A percentile compares a stretch with the other conserved stretches of the same genome.
phyloP scores from a whole-genome alignment of 2,797 vertebrate genomes.

The Sebastes steindachneri region DNA sequence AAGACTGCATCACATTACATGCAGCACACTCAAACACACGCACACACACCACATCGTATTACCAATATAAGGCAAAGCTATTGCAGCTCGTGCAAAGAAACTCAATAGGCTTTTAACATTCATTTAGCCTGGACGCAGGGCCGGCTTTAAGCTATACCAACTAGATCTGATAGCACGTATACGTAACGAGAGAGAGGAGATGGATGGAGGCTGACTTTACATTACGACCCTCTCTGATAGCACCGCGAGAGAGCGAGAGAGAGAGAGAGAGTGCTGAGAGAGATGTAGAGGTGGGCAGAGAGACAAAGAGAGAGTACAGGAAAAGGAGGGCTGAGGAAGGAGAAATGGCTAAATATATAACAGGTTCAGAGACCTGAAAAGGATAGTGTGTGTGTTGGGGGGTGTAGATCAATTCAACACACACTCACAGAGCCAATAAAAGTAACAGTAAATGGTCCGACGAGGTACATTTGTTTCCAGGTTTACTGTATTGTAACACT shows the following conservation, averaged over 20 bases:
- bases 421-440: slow-evolving; percentile 27
- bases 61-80: slow-evolving; percentile 63
- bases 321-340: slow-evolving; percentile 1
- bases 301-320: slow-evolving; percentile 12
- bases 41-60: slow-evolving; percentile 65
- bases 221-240: slow-evolving; percentile 8
- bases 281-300: slow-evolving; percentile 32
- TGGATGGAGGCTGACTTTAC: slow-evolving; percentile 39
- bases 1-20: slow-evolving; percentile 75
- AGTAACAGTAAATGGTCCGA: slow-evolving; percentile 11
- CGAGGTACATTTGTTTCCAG: slow-evolving; percentile 14
- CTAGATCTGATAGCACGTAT: slow-evolving; percentile 56
- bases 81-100: slow-evolving; percentile 63
- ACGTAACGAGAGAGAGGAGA: slow-evolving; percentile 9
- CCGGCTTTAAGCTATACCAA: slow-evolving; percentile 49
- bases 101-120: slow-evolving; percentile 79
- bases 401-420: slow-evolving; percentile 26
- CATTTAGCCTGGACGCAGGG: slow-evolving; percentile 60
- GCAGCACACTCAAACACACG: slow-evolving; percentile 15
- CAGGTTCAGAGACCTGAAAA: slow-evolving; percentile 15
- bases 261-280: slow-evolving; percentile 14
- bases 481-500: slow-evolving; percentile 3
- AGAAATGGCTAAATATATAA: slow-evolving; percentile 52
- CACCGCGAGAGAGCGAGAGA: not conserved
- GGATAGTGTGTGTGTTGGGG: not conserved